Percentiles rank a stretch among this genome's conserved stretches.
Conservation (phyloP, 2,113 vertebrate genomes). For the Microcebus murinus region DNA sequence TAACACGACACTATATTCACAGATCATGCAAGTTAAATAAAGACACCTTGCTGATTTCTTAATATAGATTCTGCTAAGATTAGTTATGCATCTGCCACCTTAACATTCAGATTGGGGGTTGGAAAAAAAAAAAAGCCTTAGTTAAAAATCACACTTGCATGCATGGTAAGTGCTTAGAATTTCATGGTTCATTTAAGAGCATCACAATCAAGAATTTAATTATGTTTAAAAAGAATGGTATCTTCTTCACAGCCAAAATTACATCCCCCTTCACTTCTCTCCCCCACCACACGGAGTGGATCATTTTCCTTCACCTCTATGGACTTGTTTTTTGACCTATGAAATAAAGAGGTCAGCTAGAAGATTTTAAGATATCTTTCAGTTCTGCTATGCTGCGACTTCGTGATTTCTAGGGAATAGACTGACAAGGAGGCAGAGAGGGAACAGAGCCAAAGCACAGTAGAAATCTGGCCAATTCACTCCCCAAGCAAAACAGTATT, state of each 20-base stretch:
- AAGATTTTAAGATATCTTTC: background rate
- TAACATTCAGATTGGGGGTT: constrained; percentile 63
- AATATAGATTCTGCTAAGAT: constrained; percentile 76
- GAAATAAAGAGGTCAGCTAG: background rate
- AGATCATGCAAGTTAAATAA: constrained; percentile 72
- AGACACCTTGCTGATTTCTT: constrained; percentile 77
- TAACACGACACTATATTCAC: constrained; percentile 71
- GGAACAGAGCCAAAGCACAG: background rate
- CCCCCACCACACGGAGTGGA: background rate
- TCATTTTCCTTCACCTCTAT: background rate
- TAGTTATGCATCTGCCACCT: constrained; percentile 75
- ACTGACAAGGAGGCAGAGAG: background rate
- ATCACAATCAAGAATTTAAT: constrained; percentile 78
- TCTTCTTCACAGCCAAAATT: constrained; percentile 42
- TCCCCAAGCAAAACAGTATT: background rate
- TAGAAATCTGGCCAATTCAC: background rate
- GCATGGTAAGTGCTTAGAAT: constrained; percentile 63
- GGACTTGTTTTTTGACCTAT: constrained; percentile 14
- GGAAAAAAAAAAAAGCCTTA: constrained; percentile 15
- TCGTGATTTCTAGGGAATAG: background rate
- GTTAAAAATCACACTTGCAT: constrained; percentile 75
- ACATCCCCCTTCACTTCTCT: background rate
- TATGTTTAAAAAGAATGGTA: constrained; percentile 54
- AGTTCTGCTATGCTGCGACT: background rate
- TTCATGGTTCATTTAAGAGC: constrained; percentile 76